phyloP scores from a whole-genome alignment of 2,113 vertebrate genomes.

The Neogobius melanostomus region DNA sequence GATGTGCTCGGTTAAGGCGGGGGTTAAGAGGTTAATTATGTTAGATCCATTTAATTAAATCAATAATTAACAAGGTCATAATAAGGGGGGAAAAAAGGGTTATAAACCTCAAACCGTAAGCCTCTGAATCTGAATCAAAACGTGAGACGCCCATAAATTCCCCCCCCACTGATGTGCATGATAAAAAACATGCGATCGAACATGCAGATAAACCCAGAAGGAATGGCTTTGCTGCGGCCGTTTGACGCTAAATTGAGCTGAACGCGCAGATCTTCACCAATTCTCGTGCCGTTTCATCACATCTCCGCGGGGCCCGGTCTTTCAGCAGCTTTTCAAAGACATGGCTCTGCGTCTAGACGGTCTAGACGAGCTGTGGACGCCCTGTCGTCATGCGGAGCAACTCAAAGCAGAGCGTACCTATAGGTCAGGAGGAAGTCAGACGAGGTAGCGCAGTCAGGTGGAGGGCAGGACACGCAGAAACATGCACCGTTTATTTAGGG shows the following conservation, averaged over 20 bases:
- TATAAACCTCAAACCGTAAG: too few relatives aligned
- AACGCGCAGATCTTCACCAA: conserved; percentile 57
- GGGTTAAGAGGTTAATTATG: too few relatives aligned
- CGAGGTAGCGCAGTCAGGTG: conserved; percentile 17
- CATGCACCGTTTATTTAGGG: neutral
- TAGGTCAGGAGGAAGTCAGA: conserved; percentile 15
- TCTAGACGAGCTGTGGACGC: conserved; percentile 38
- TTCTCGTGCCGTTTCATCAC: conserved; percentile 20
- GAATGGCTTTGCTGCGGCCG: conserved; percentile 13
- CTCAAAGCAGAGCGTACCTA: conserved; percentile 7
- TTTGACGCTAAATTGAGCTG: conserved; percentile 66
- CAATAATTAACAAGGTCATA: too few relatives aligned
- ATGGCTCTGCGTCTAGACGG: conserved; percentile 15
- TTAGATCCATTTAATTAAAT: too few relatives aligned
- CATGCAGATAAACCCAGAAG: conserved; percentile 4
- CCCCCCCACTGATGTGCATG: too few relatives aligned
- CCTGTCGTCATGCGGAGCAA: conserved; percentile 25
- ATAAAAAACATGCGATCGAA: neutral
- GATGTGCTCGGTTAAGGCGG: too few relatives aligned
- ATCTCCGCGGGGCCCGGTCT: conserved; percentile 4
- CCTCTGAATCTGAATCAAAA: too few relatives aligned
- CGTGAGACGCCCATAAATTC: too few relatives aligned
- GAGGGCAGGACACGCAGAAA: neutral
- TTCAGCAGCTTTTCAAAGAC: conserved; percentile 7
- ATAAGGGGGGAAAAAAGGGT: too few relatives aligned